These are phyloP conservation scores for Coturnix japonica DNA, from an alignment of 2,113 vertebrate genomes.

Conservation along the genomic window DNA sequence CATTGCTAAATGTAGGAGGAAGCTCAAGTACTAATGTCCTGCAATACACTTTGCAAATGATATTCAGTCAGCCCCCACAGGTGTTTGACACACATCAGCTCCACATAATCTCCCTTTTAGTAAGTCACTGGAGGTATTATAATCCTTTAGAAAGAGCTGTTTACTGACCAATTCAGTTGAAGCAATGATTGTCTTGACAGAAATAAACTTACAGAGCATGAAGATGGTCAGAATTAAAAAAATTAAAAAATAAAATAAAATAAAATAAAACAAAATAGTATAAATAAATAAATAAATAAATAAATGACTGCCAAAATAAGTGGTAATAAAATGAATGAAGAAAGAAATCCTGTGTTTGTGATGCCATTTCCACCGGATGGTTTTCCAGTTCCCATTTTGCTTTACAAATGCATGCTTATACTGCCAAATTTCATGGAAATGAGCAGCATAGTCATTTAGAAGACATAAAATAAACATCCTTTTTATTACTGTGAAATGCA, in stretches of 20 bases:
- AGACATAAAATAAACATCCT: conserved; percentile 73
- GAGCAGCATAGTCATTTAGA: conserved; percentile 71
- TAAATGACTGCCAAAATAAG: conserved; percentile 16
- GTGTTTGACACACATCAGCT: not conserved
- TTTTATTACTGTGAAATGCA: conserved; percentile 72
- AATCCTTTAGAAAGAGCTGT: not conserved
- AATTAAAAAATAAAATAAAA: not conserved
- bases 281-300: too few relatives aligned
- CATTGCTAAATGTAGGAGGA: not conserved
- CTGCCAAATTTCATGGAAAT: conserved; percentile 71
- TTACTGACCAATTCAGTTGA: not conserved
- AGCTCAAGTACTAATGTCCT: not conserved
- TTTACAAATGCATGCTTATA: conserved; percentile 64
- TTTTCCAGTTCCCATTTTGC: conserved; percentile 54
- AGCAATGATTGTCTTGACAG: not conserved
- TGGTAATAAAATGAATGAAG: conserved; percentile 45
- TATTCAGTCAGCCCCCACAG: not conserved
- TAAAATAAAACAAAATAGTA: not conserved
- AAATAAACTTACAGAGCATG: not conserved
- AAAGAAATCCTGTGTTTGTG: conserved; percentile 24
- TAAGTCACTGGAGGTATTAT: not conserved
- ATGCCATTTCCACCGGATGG: conserved; percentile 51
- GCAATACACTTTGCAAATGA: not conserved
- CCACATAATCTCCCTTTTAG: not conserved
- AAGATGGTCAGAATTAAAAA: not conserved